Percentiles rank a stretch among this genome's conserved stretches.
These are phyloP conservation scores for Sarcophaga rosellei DNA, from an alignment of 2,888 invertebrate species.

Conservation along the genomic window DNA sequence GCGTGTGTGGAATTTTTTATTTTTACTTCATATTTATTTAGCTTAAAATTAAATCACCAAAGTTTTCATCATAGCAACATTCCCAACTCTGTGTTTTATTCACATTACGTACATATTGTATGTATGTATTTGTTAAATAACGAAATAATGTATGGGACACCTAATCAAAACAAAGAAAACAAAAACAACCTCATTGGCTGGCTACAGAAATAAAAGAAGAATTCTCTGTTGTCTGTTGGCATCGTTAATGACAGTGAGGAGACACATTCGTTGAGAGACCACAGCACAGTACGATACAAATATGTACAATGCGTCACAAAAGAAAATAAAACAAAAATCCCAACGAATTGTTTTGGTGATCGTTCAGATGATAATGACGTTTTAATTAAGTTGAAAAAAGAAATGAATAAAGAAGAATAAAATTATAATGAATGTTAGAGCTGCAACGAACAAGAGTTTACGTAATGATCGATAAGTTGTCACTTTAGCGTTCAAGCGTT, in stretches of 20 bases:
- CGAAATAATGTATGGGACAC: conserved; percentile 30
- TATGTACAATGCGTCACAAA: conserved; percentile 26
- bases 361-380: conserved; percentile 46
- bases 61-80: too few species aligned
- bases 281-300: too few species aligned
- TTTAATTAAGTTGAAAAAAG: conserved; percentile 33
- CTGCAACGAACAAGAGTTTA: too few species aligned
- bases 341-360: conserved; percentile 29
- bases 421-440: background rate
- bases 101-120: too few species aligned
- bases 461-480: too few species aligned
- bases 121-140: background rate
- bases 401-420: conserved; percentile 16
- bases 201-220: background rate
- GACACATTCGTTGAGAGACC: background rate
- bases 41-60: too few species aligned
- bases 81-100: too few species aligned
- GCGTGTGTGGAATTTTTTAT: too few species aligned
- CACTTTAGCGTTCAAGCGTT: too few species aligned
- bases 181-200: conserved; percentile 30
- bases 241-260: conserved; percentile 49
- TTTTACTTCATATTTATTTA: too few species aligned
- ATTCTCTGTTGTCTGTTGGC: background rate
- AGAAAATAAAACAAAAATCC: conserved; percentile 20
- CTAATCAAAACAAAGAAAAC: conserved; percentile 58